Evolutionary conservation across 2,797 vertebrate species (phyloP).

Genomic region (Mormyrops boulengeri): DNA sequence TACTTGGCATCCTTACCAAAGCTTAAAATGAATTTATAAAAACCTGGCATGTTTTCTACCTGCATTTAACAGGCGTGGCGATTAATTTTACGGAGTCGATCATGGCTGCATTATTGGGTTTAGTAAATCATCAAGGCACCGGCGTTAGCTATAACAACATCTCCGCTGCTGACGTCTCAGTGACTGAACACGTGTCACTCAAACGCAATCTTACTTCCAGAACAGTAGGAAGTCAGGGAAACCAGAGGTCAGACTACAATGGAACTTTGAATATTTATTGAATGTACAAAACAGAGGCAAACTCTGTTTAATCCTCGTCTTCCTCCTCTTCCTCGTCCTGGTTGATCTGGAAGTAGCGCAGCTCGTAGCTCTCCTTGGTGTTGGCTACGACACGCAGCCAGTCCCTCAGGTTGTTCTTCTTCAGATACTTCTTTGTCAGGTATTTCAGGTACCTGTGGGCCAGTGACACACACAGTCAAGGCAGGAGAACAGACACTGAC

Average conservation of each 20-base stretch:
- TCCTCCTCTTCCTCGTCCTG: conserved; percentile 79
- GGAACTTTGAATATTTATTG: conserved; percentile 63
- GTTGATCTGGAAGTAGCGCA: conserved; percentile 83
- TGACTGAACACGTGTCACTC: not conserved
- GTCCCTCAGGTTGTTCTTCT: conserved; percentile 76
- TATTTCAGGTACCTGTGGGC: conserved; percentile 73
- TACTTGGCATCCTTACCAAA: not conserved
- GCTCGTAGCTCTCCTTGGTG: conserved; percentile 75
- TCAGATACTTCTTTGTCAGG: conserved; percentile 79
- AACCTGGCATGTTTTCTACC: not conserved
- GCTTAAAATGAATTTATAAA: not conserved
- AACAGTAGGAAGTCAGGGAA: not conserved
- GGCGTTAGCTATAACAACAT: not conserved
- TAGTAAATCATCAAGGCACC: not conserved
- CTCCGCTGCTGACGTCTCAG: not conserved
- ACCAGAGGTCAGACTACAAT: conserved; percentile 33
- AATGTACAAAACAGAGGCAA: conserved; percentile 58
- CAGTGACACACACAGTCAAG: not conserved
- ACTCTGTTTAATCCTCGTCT: conserved; percentile 68
- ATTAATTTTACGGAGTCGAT: not conserved
- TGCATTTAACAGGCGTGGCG: not conserved
- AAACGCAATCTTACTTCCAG: not conserved
- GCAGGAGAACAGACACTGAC: not conserved
- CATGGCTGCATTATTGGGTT: not conserved
- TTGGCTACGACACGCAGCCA: conserved; percentile 76